Percentiles rank a stretch among this genome's conserved stretches.
Conservation (phyloP, 2,888 invertebrate genomes). For the Tortricodes alternella region DNA sequence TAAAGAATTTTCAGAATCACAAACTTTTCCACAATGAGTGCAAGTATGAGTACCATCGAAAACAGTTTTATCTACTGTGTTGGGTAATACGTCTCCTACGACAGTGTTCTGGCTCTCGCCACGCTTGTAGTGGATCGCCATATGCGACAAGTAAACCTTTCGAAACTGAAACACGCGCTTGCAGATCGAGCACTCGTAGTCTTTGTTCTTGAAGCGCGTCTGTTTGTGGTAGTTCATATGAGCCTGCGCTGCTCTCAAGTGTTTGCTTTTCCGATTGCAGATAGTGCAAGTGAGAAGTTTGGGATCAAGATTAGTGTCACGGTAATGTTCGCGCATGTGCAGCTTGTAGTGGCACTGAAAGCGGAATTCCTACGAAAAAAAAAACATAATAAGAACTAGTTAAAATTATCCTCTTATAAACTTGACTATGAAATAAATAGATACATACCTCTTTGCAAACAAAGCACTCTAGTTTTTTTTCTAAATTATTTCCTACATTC, state of each 20-base stretch:
- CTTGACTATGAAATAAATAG: background rate
- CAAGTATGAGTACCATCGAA: slow-evolving; percentile 68
- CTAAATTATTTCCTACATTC: slow-evolving; percentile 64
- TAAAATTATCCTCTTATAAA: no score
- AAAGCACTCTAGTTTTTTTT: slow-evolving; percentile 67
- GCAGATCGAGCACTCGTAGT: slow-evolving; percentile 78
- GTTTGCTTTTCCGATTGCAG: slow-evolving; percentile 73
- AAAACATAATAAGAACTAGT: background rate
- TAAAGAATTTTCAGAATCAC: slow-evolving; percentile 68
- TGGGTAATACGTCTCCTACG: slow-evolving; percentile 52
- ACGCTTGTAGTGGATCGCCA: slow-evolving; percentile 74
- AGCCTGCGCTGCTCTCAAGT: slow-evolving; percentile 72
- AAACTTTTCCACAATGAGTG: slow-evolving; percentile 71
- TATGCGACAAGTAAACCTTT: slow-evolving; percentile 73
- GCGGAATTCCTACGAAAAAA: slow-evolving; percentile 63
- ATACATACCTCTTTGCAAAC: slow-evolving; percentile 76
- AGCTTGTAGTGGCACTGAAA: slow-evolving; percentile 72
- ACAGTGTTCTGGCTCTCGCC: slow-evolving; percentile 71
- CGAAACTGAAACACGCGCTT: slow-evolving; percentile 70
- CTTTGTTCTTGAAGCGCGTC: slow-evolving; percentile 72
- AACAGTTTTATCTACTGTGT: slow-evolving; percentile 41
- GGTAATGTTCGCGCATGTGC: slow-evolving; percentile 74
- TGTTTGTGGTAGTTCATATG: slow-evolving; percentile 79
- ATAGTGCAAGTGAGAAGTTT: slow-evolving; percentile 66
- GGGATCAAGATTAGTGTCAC: slow-evolving; percentile 68